phyloP scores from a whole-genome alignment of 1,140 invertebrate genomes.

The Apis laboriosa region DNA sequence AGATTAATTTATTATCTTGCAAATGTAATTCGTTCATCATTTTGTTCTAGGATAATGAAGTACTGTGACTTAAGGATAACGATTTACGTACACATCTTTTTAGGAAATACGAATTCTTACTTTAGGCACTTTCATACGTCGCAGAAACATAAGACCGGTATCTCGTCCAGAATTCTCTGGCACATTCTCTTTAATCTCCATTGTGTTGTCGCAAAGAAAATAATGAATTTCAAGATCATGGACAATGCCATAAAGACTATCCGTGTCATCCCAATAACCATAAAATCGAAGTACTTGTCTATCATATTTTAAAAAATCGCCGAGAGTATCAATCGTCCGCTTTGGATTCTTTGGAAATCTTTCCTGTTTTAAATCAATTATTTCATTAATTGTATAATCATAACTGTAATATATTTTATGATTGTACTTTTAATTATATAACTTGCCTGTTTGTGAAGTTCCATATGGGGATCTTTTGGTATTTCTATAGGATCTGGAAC shows the following conservation, averaged over 20 bases:
- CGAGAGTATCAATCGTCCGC: conserved; percentile 81
- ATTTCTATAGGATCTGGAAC: conserved; percentile 87
- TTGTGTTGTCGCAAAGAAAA: conserved; percentile 93
- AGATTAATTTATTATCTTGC: too few relatives aligned
- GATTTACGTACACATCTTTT: too few relatives aligned
- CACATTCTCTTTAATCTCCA: conserved; percentile 91
- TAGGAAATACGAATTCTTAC: conserved; percentile 71
- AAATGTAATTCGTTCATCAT: too few relatives aligned
- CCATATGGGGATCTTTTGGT: conserved; percentile 82
- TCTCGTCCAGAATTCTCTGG: conserved; percentile 86
- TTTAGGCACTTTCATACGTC: conserved; percentile 89
- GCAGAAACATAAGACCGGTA: conserved; percentile 87
- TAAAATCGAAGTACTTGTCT: conserved; percentile 90
- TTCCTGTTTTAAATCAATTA: conserved; percentile 53
- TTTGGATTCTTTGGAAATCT: conserved; percentile 82
- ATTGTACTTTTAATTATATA: neutral
- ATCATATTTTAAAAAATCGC: conserved; percentile 89
- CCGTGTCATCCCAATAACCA: conserved; percentile 94
- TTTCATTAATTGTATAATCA: neutral
- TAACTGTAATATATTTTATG: neutral
- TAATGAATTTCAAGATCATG: conserved; percentile 90
- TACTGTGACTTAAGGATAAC: too few relatives aligned
- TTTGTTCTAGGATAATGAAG: too few relatives aligned
- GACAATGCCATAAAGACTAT: conserved; percentile 86
- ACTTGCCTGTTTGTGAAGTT: conserved; percentile 77